phyloP scores from a whole-genome alignment of 2,797 vertebrate species.

The Poeciliopsis gracilis region DNA sequence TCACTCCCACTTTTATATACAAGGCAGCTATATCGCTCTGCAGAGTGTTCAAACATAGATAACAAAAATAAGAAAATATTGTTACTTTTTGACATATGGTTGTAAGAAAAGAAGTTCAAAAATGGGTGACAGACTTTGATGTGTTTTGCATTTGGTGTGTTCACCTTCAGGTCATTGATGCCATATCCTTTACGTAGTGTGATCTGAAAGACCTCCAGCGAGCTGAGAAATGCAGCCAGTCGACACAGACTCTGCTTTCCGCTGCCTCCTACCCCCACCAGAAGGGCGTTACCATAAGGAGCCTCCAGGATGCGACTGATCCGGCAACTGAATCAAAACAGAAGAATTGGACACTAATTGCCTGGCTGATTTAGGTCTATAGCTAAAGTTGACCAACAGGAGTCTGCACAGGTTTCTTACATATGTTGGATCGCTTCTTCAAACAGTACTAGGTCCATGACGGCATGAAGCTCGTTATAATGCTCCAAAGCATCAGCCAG shows the following conservation, averaged over 20 bases:
- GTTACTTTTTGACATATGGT: background rate
- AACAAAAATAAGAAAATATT: background rate
- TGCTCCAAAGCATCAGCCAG: slow-evolving; percentile 86
- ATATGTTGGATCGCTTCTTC: slow-evolving; percentile 80
- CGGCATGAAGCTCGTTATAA: slow-evolving; percentile 83
- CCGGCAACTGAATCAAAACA: slow-evolving; percentile 73
- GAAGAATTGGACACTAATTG: background rate
- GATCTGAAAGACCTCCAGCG: slow-evolving; percentile 83
- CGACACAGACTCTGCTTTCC: slow-evolving; percentile 83
- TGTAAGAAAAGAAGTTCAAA: background rate
- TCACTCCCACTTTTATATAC: slow-evolving; percentile 84
- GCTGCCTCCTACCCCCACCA: slow-evolving; percentile 81
- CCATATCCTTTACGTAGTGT: slow-evolving; percentile 80
- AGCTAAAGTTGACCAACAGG: background rate
- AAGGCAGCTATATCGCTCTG: slow-evolving; percentile 83
- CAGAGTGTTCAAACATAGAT: slow-evolving; percentile 5
- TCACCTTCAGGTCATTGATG: slow-evolving; percentile 81
- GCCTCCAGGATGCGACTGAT: slow-evolving; percentile 84
- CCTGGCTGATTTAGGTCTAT: slow-evolving; percentile 10
- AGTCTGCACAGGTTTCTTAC: slow-evolving; percentile 54
- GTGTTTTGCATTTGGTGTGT: background rate
- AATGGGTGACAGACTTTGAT: background rate
- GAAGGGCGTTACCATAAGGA: slow-evolving; percentile 81
- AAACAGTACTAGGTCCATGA: slow-evolving; percentile 82
- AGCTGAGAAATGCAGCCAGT: slow-evolving; percentile 80